Evolutionary conservation across 2,797 vertebrate genomes (phyloP), one percentile per base, ranked within the genome.

Genomic region (Streptopelia turtur): DNA sequence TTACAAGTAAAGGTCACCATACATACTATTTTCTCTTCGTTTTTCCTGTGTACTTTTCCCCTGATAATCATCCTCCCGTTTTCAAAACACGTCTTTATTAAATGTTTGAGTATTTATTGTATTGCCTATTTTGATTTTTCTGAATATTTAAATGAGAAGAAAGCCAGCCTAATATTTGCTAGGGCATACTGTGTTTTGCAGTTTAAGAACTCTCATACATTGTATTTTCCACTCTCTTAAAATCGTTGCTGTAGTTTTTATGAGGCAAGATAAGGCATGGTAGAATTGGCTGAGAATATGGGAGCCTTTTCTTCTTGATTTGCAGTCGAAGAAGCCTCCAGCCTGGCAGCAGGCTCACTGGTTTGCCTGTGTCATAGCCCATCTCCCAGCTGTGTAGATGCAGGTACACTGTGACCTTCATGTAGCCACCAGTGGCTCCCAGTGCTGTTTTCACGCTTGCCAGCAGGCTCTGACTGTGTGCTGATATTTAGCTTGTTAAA

Each of bases 331-430:
- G 23, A 69, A 89, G 56, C 15, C 11, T 75, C n/a, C 11, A 6
- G 79, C n/a, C 45, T 60, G 71, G 33, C 53, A 78, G 69, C 31
- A 59, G 69, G 39, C 49, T 64, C 4, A 1, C 37, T 76, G 55
- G 24, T 39, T 83, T 83, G 43, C 74, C n/a, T 41, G 60, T 93
- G 86, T 53, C 83, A 64, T 17, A 0, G 30, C 92, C 70, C 65
- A 39, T 30, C n/a, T 84, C 47, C 72, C 45, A 64, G 81, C 90
- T 90, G 50, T 83, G 83, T 83, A 87, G 81, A 33, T 90, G 68
- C 49, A 77, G 79, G 79, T 83, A 79, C 68, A 6, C 80, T 23
- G 74, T 95, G 94, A 95, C 93, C 94, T 90, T 94, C 77, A 90
- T 45, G 75, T 56, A 64, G 78, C 8, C 81, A 70, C 49, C 74